phyloP scores from a whole-genome alignment of 2,113 vertebrate species.

The Hyaena hyaena region DNA sequence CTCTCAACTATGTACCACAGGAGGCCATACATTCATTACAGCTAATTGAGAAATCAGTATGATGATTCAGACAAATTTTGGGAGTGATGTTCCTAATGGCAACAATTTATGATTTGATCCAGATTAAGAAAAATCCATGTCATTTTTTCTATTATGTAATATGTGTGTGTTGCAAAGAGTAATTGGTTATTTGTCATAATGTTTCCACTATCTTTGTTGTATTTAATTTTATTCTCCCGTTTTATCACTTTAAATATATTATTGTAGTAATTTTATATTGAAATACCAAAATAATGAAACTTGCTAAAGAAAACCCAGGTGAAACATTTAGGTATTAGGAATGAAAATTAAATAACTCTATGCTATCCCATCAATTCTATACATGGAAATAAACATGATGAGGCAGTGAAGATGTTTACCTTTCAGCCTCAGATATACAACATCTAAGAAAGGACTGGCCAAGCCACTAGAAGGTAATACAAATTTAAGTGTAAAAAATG shows the following conservation, averaged over 20 bases:
- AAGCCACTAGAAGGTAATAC: not conserved
- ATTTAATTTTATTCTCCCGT: not conserved
- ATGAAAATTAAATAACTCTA: not conserved
- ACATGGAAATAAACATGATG: not conserved
- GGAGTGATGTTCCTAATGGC: not conserved
- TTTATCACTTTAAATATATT: not conserved
- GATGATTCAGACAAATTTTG: conserved; percentile 34
- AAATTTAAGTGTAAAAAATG: not conserved
- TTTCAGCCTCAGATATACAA: not conserved
- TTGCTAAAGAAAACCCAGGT: not conserved
- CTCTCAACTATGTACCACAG: conserved; percentile 45
- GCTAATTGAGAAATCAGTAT: conserved; percentile 52
- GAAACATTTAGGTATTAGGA: not conserved
- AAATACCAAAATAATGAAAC: not conserved
- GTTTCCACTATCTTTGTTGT: not conserved
- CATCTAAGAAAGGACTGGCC: not conserved
- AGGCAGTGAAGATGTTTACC: not conserved
- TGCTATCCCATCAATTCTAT: not conserved
- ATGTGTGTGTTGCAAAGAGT: not conserved
- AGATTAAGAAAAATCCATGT: not conserved
- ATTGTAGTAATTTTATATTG: not conserved
- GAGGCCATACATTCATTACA: conserved; percentile 49
- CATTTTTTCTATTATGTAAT: not conserved
- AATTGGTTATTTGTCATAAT: not conserved
- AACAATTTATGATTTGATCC: not conserved